These are phyloP conservation scores for Achatina immaculata DNA, from an alignment of 1,140 invertebrate genomes.

Conservation along the genomic window DNA sequence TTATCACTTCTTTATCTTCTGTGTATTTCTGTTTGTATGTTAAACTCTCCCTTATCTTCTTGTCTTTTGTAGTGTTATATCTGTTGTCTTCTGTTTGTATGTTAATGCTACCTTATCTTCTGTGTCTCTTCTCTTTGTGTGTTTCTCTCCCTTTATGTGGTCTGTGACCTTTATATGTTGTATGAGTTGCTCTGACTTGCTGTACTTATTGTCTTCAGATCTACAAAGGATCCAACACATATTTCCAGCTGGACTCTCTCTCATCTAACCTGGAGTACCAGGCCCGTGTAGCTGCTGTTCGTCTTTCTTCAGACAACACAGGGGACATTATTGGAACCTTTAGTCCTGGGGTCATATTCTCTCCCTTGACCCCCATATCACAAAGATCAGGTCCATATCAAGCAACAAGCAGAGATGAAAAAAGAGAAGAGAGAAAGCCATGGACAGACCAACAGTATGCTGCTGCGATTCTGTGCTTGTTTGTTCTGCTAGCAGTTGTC, in stretches of 20 bases:
- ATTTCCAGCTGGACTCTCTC: slow-evolving; percentile 78
- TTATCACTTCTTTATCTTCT: no score
- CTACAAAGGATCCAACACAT: slow-evolving; percentile 79
- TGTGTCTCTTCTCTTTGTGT: no score
- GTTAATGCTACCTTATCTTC: no score
- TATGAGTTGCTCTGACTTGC: no score
- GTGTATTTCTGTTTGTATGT: no score
- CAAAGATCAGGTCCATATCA: slow-evolving; percentile 41
- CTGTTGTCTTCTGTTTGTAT: no score
- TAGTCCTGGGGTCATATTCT: slow-evolving; percentile 76
- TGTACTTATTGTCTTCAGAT: slow-evolving; percentile 74
- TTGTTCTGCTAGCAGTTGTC: slow-evolving; percentile 77
- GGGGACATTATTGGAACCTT: slow-evolving; percentile 77
- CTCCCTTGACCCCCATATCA: slow-evolving; percentile 67
- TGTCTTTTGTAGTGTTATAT: no score
- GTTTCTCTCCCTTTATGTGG: no score
- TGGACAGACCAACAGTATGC: slow-evolving; percentile 79
- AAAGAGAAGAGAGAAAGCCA: slow-evolving; percentile 67
- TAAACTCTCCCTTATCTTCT: no score
- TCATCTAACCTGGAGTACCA: slow-evolving; percentile 80
- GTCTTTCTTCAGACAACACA: slow-evolving; percentile 71
- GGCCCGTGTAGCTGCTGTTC: slow-evolving; percentile 82
- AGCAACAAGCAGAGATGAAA: slow-evolving; percentile 20
- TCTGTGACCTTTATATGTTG: no score
- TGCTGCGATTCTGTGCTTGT: slow-evolving; percentile 76